Evolutionary conservation across 2,888 invertebrate species (phyloP).

Genomic region (Erannis defoliaria): DNA sequence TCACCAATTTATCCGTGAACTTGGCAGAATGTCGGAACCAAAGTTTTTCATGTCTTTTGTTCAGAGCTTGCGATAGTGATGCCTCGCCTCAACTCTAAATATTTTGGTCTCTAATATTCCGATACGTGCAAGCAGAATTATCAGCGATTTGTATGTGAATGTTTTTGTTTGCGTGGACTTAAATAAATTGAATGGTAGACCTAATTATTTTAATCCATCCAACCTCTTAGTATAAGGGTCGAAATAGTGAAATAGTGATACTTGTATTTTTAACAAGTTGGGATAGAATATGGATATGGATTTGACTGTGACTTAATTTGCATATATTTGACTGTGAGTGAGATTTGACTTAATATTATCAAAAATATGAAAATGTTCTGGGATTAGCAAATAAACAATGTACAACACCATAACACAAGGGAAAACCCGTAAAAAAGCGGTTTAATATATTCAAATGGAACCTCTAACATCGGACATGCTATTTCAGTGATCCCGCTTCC

Average conservation of each 20-base stretch:
- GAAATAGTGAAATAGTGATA: too few species aligned
- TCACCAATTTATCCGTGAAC: background rate
- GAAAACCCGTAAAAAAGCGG: background rate
- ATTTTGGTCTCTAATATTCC: background rate
- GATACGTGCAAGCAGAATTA: conserved; percentile 5
- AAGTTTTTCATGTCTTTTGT: background rate
- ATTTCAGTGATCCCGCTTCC: conserved; percentile 23
- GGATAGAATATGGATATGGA: too few species aligned
- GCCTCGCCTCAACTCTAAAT: background rate
- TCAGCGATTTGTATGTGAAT: conserved; percentile 24
- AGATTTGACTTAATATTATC: too few species aligned
- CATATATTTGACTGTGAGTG: too few species aligned
- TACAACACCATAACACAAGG: background rate
- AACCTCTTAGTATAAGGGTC: too few species aligned
- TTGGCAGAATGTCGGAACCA: background rate
- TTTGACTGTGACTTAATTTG: too few species aligned
- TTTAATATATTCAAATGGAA: background rate
- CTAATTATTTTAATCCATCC: too few species aligned
- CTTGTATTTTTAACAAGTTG: too few species aligned
- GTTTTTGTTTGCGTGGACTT: conserved; percentile 5
- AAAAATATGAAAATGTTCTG: too few species aligned
- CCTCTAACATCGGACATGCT: background rate
- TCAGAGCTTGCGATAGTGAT: background rate
- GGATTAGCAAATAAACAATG: too few species aligned
- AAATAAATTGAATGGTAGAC: background rate